Evolutionary conservation across 2,888 invertebrate species (phyloP).

Genomic region (Disparrhopalites patrizii): DNA sequence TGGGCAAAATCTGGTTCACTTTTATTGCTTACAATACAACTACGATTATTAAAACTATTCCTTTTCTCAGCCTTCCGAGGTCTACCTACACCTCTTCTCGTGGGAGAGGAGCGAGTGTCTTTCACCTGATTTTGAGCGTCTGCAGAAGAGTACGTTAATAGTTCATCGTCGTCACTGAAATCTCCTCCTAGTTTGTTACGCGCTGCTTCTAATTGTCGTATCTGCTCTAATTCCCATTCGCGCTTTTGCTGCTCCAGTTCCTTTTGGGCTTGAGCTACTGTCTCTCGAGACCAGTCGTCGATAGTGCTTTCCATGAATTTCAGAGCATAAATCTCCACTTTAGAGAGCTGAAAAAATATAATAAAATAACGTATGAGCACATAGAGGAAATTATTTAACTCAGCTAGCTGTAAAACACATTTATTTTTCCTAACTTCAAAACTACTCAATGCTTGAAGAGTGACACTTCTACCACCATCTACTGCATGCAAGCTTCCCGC

Average conservation of each 20-base stretch:
- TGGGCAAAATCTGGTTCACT: neutral
- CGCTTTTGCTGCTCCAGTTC: constrained; percentile 79
- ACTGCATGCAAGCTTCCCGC: no score
- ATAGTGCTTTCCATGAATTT: constrained; percentile 83
- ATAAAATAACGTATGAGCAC: no score
- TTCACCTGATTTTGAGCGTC: constrained; percentile 82
- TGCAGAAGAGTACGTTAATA: constrained; percentile 70
- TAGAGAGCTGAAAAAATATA: constrained; percentile 66
- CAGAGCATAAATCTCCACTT: constrained; percentile 94
- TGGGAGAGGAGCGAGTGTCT: neutral
- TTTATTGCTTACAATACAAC: no score
- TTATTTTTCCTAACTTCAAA: no score
- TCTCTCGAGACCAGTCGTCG: constrained; percentile 72
- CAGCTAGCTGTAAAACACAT: constrained; percentile 23
- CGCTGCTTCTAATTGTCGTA: constrained; percentile 58
- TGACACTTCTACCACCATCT: no score
- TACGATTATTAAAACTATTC: no score
- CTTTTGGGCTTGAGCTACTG: constrained; percentile 80
- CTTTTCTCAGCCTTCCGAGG: constrained; percentile 13
- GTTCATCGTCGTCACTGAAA: constrained; percentile 60
- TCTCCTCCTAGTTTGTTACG: constrained; percentile 59
- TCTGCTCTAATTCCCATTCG: constrained; percentile 80
- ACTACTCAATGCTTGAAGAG: no score
- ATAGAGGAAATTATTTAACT: neutral
- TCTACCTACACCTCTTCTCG: constrained; percentile 13